Evolutionary conservation across 2,797 vertebrate genomes (phyloP).

Genomic region (Meriones psammophilus): DNA sequence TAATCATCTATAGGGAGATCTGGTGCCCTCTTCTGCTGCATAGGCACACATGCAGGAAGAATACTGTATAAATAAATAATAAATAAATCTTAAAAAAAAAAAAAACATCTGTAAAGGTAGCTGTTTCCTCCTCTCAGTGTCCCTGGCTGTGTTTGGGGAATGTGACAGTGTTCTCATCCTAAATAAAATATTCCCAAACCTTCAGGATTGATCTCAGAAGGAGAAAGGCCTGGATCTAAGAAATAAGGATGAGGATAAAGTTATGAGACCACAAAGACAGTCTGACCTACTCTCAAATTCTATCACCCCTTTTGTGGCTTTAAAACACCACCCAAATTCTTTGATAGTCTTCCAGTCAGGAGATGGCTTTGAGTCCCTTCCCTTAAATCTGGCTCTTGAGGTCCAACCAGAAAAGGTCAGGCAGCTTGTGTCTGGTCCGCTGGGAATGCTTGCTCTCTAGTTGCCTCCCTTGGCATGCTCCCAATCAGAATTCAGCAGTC

Average conservation of each 20-base stretch:
- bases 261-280: neutral
- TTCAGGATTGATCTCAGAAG: neutral
- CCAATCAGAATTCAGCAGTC: neutral
- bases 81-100: no score
- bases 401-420: neutral
- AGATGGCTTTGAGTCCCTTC: neutral
- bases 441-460: neutral
- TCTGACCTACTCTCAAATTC: neutral
- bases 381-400: neutral
- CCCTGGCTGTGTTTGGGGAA: neutral
- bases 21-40: no score
- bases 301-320: neutral
- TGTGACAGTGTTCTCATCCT: slow-evolving; percentile 1
- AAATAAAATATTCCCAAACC: slow-evolving; percentile 43
- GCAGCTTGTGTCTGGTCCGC: neutral
- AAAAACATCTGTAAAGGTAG: neutral
- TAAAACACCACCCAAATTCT: neutral
- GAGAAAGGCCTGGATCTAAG: neutral
- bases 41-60: no score
- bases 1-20: no score
- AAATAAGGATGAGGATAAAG: neutral
- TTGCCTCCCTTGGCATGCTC: neutral
- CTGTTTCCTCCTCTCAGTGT: slow-evolving; percentile 20
- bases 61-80: no score
- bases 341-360: neutral